Base-by-base conservation (phyloP, 2,888 invertebrate genomes). In the Polydrusus cervinus region DNA sequence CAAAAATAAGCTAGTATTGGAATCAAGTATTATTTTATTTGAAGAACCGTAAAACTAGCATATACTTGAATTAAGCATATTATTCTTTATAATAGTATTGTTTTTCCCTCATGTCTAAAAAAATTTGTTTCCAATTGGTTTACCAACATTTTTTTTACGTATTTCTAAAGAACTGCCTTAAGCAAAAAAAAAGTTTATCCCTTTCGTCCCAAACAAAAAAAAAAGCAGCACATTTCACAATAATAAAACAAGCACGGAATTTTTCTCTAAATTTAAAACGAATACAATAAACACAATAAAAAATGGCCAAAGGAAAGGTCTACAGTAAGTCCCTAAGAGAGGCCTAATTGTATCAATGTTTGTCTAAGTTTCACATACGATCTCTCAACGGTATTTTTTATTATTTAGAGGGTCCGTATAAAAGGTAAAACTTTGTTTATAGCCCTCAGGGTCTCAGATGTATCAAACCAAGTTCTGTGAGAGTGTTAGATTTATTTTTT, bases 301-400 rank as follows among this genome's bases (percentile, higher is more conserved):
- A 51, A 55, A 55, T 34, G 30, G 55, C 55, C 55, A 55, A 55
- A 55, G 55, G 55, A 14, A 55, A 55, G n/a, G 30, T 53, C 13
- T 30, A 51, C 30, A n/a, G 53, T 10, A 34, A 9, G 55, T 34
- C 55, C 34, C 55, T 34, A 34, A 55, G 55, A 55, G 34, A 34
- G 55, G 55, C 55, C 55, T 55, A 55, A 55, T 55, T 55, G 55
- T 55, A 55, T 55, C 55, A 55, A 34, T 55, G 55, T 55, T 55
- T 55, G 55, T 34, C 55, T 55, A 55, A 55, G 55, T 55, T 55
- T 14, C 55, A 34, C 30, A 55, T 30, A 34, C 55, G 55, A 34
- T 55, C 34, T 55, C 55, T 55, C 55, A 55, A 55, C 55, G 55
- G 55, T 34, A 14, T 55, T 55, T 55, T 55, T 55, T 55, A 55